Conservation (phyloP, 1,140 invertebrate genomes). For the Condylostylus longicornis region DNA sequence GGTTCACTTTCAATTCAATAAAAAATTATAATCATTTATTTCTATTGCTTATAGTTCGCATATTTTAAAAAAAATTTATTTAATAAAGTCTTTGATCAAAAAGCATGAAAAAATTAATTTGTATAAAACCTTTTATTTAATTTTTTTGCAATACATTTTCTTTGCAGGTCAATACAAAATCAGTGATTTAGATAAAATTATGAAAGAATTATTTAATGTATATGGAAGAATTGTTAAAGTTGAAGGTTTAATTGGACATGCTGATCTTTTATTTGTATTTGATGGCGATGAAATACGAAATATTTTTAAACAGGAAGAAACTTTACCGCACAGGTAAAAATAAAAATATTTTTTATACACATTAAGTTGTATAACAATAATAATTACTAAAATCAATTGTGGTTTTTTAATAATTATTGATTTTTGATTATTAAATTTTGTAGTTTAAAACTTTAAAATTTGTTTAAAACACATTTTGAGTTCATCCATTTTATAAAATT, state of each 20-base stretch:
- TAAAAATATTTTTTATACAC: not conserved
- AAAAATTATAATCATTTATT: too few relatives aligned
- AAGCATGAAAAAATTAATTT: not conserved
- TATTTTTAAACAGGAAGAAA: conserved; percentile 58
- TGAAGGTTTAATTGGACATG: conserved; percentile 55
- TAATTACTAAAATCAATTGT: too few relatives aligned
- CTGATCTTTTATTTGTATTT: conserved; percentile 64
- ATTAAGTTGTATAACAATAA: too few relatives aligned
- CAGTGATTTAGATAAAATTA: conserved; percentile 56
- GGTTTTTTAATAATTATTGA: too few relatives aligned
- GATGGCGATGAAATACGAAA: conserved; percentile 59
- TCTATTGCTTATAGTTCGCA: too few relatives aligned
- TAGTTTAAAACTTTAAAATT: too few relatives aligned
- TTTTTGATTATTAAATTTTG: too few relatives aligned
- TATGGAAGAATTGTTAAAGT: conserved; percentile 61
- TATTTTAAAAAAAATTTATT: too few relatives aligned
- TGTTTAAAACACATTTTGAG: too few relatives aligned
- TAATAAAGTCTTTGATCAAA: too few relatives aligned
- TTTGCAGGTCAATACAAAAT: conserved; percentile 61
- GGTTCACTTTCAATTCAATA: too few relatives aligned
- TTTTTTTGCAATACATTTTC: not conserved
- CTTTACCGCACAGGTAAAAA: conserved; percentile 44
- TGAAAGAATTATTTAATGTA: conserved; percentile 43
- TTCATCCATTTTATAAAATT: too few relatives aligned
- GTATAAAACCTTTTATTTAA: not conserved